Percentiles rank a stretch among this genome's conserved stretches.
phyloP scores from a whole-genome alignment of 2,797 vertebrate species.

The Mastacembelus armatus region DNA sequence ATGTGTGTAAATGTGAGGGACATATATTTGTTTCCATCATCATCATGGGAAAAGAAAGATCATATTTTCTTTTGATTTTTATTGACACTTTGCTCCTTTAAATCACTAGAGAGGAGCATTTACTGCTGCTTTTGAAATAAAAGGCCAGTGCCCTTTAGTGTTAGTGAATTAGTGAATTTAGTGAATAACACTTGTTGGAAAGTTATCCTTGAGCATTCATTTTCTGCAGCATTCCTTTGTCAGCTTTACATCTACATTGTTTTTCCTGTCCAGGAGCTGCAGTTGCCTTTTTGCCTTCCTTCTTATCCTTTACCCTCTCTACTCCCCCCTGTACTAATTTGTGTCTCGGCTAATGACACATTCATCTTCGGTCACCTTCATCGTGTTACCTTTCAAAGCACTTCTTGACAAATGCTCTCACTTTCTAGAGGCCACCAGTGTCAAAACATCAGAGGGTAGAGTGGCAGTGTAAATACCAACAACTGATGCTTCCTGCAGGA shows the following conservation, averaged over 20 bases:
- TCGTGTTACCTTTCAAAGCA: slow-evolving; percentile 40
- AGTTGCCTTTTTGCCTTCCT: not conserved
- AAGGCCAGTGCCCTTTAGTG: slow-evolving; percentile 15
- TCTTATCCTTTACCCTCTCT: slow-evolving; percentile 16
- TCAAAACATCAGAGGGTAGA: slow-evolving; percentile 69
- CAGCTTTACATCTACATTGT: slow-evolving; percentile 7
- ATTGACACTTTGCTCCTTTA: slow-evolving; percentile 24
- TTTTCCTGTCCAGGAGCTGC: slow-evolving; percentile 16
- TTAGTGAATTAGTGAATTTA: too few relatives aligned
- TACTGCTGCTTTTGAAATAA: slow-evolving; percentile 24
- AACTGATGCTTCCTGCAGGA: slow-evolving; percentile 69
- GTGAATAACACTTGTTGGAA: slow-evolving; percentile 13
- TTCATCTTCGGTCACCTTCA: slow-evolving; percentile 80
- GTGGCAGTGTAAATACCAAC: slow-evolving; percentile 80
- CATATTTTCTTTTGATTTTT: slow-evolving; percentile 27
- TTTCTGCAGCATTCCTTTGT: slow-evolving; percentile 6
- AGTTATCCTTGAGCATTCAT: slow-evolving; percentile 11
- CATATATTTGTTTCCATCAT: slow-evolving; percentile 56
- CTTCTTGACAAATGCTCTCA: slow-evolving; percentile 65
- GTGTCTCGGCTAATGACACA: slow-evolving; percentile 66
- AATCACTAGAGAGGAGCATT: slow-evolving; percentile 15
- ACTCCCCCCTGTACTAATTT: slow-evolving; percentile 51
- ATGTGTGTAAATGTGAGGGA: slow-evolving; percentile 8
- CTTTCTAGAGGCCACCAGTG: slow-evolving; percentile 58
- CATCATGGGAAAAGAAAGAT: slow-evolving; percentile 48